Evolutionary conservation across 2,888 invertebrate genomes (phyloP).

Genomic region (Plagodis pulveraria): DNA sequence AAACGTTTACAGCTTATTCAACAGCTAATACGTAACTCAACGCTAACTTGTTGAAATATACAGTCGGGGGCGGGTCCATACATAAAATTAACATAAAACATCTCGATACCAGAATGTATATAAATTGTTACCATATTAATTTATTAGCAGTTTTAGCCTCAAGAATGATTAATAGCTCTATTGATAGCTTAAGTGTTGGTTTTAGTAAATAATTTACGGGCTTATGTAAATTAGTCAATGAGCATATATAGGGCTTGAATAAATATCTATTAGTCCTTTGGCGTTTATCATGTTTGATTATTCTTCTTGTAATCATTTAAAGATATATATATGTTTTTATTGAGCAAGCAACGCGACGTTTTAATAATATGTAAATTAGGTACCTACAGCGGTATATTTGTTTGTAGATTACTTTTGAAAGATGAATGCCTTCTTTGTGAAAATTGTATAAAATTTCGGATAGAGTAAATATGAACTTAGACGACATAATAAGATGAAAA

Average conservation of each 20-base stretch:
- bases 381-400: no score
- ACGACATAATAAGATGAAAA: no score
- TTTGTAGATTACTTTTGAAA: no score
- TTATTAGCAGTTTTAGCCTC: constrained; percentile 61
- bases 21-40: constrained; percentile 21
- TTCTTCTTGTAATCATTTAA: no score
- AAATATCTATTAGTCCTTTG: constrained; percentile 2
- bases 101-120: constrained; percentile 60
- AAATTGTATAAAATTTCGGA: no score
- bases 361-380: no score
- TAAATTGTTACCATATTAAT: constrained; percentile 69
- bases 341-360: no score
- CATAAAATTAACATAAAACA: constrained; percentile 79
- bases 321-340: no score
- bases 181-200: constrained; percentile 42
- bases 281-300: no score
- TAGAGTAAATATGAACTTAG: no score
- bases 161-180: constrained; percentile 57
- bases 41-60: constrained; percentile 58
- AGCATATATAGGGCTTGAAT: constrained; percentile 14
- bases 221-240: constrained; percentile 21
- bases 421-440: no score
- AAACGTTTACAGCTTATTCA: neutral
- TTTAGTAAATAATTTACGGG: constrained; percentile 39
- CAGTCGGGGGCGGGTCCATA: constrained; percentile 61